A percentile compares a stretch with the other conserved stretches of the same genome.
These are phyloP conservation scores for Arctia plantaginis DNA, from an alignment of 2,888 invertebrate genomes.

Conservation along the genomic window DNA sequence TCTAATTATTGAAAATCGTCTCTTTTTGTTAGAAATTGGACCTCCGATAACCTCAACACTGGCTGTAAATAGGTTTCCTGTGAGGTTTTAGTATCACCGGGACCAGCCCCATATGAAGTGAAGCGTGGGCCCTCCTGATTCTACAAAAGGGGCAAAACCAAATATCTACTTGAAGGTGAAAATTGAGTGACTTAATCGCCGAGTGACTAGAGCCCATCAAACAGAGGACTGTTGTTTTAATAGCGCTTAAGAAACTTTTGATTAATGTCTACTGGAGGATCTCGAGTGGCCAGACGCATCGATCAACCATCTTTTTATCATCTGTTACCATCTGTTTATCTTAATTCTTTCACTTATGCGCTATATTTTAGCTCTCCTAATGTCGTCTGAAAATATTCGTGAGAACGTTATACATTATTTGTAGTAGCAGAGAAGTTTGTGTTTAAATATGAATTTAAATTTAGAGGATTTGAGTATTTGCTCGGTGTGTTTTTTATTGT, in stretches of 20 bases:
- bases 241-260: constrained; percentile 55
- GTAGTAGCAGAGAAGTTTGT: too few relatives aligned
- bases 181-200: constrained; percentile 17
- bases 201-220: constrained; percentile 35
- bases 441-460: too few relatives aligned
- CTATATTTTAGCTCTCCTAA: not conserved
- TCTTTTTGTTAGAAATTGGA: too few relatives aligned
- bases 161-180: constrained; percentile 12
- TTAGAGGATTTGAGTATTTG: too few relatives aligned
- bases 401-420: not conserved
- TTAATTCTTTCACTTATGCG: constrained; percentile 35
- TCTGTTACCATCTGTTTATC: constrained; percentile 40
- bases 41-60: too few relatives aligned
- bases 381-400: not conserved
- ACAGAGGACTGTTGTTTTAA: constrained; percentile 52
- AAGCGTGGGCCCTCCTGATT: too few relatives aligned
- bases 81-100: too few relatives aligned
- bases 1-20: too few relatives aligned
- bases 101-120: too few relatives aligned
- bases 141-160: too few relatives aligned
- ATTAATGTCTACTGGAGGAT: constrained; percentile 50
- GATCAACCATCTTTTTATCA: constrained; percentile 53
- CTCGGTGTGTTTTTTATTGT: too few relatives aligned
- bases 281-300: constrained; percentile 34
- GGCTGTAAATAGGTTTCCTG: too few relatives aligned